Conservation (phyloP, 2,888 invertebrate species). For the Melipona bicolor region DNA sequence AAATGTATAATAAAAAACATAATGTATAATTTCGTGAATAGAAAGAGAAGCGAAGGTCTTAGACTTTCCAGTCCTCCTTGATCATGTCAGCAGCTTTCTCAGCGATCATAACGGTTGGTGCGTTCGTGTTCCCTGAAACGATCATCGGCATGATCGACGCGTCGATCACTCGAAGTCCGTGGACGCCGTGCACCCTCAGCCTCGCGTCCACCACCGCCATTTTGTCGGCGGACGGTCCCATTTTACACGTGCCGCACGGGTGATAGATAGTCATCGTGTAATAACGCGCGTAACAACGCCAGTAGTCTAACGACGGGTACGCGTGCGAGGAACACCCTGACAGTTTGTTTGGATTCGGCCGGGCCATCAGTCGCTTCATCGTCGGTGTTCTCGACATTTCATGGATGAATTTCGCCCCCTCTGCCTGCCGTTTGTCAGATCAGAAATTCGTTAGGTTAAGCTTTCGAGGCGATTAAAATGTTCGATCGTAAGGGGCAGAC, state of each 20-base stretch:
- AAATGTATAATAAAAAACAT: no score
- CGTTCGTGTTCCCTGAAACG: conserved; percentile 92
- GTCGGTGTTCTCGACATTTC: conserved; percentile 17
- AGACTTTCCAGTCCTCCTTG: conserved; percentile 87
- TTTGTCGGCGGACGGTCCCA: conserved; percentile 88
- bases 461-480: no score
- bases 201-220: conserved; percentile 82
- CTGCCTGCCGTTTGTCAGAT: conserved; percentile 12
- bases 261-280: conserved; percentile 93
- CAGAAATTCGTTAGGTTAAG: no score
- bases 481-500: no score
- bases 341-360: conserved; percentile 21
- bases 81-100: conserved; percentile 94
- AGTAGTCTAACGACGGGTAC: conserved; percentile 84
- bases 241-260: conserved; percentile 92
- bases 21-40: background rate
- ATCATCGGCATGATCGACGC: conserved; percentile 94
- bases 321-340: conserved; percentile 31
- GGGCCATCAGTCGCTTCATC: conserved; percentile 33
- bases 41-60: background rate
- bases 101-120: conserved; percentile 93
- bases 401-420: conserved; percentile 36
- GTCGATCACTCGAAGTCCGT: conserved; percentile 90
- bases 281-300: conserved; percentile 90
- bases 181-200: conserved; percentile 88